Evolutionary conservation across 2,888 invertebrate genomes (phyloP).

Genomic region (Furcula furcula): DNA sequence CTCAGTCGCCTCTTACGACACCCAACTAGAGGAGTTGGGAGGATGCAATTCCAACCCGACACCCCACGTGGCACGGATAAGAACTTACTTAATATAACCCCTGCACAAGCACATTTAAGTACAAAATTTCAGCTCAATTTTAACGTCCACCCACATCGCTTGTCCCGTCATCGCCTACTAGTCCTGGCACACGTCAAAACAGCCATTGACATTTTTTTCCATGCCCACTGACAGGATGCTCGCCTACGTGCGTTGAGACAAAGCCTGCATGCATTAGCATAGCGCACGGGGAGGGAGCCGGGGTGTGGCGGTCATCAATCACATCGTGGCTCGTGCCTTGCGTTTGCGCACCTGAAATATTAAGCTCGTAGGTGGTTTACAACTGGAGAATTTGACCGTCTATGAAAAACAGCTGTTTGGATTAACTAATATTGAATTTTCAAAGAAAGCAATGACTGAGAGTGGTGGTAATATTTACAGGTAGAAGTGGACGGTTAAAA

Average conservation of each 20-base stretch:
- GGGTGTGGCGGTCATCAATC: slow-evolving; percentile 64
- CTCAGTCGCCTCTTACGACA: too few relatives aligned
- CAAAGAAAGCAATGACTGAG: too few relatives aligned
- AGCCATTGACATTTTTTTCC: slow-evolving; percentile 55
- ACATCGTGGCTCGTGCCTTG: slow-evolving; percentile 55
- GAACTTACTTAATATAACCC: too few relatives aligned
- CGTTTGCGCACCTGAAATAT: slow-evolving; percentile 36
- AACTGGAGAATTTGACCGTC: slow-evolving; percentile 10
- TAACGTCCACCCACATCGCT: slow-evolving; percentile 24
- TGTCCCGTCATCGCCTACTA: slow-evolving; percentile 40
- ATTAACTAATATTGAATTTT: too few relatives aligned
- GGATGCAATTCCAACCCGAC: too few relatives aligned
- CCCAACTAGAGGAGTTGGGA: too few relatives aligned
- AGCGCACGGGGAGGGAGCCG: slow-evolving; percentile 51
- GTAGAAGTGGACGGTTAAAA: too few relatives aligned
- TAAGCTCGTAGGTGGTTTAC: slow-evolving; percentile 23
- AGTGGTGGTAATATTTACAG: too few relatives aligned
- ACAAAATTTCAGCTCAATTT: too few relatives aligned
- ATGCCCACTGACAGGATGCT: slow-evolving; percentile 63
- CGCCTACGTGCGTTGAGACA: slow-evolving; percentile 67
- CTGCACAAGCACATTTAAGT: too few relatives aligned
- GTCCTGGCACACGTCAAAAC: slow-evolving; percentile 46
- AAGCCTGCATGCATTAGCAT: slow-evolving; percentile 58
- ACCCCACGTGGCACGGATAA: too few relatives aligned
- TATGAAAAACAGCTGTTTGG: too few relatives aligned